Evolutionary conservation across 1,140 invertebrate genomes (phyloP).

Genomic region (Drosophila varians): DNA sequence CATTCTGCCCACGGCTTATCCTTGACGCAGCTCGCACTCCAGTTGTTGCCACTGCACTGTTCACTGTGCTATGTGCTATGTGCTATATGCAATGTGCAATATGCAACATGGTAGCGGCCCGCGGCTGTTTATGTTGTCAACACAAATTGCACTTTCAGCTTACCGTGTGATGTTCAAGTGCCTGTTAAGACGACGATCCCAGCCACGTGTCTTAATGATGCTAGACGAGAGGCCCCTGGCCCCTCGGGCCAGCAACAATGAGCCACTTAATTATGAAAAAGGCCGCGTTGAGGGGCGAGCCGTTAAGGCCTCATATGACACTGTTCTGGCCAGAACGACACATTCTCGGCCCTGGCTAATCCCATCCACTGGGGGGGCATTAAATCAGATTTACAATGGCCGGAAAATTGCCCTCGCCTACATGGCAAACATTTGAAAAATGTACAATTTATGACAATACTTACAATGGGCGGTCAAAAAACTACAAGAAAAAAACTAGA

Average conservation of each 20-base stretch:
- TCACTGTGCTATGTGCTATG: constrained; percentile 1
- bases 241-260: constrained; percentile 41
- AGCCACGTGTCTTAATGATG: constrained; percentile 74
- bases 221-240: constrained; percentile 42
- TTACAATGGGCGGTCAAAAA: constrained; percentile 4
- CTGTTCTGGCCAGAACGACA: constrained; percentile 26
- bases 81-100: constrained; percentile 4
- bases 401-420: constrained; percentile 63
- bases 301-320: constrained; percentile 2
- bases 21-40: constrained; percentile 45
- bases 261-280: constrained; percentile 77
- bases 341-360: constrained; percentile 67
- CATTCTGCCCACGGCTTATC: constrained; percentile 43
- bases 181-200: constrained; percentile 68
- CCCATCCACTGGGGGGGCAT: constrained; percentile 56
- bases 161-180: constrained; percentile 77
- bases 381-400: constrained; percentile 75
- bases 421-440: constrained; percentile 70
- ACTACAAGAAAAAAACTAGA: background rate
- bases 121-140: constrained; percentile 55
- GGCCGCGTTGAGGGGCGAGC: constrained; percentile 57
- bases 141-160: constrained; percentile 73
- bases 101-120: background rate
- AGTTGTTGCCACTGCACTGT: constrained; percentile 19
- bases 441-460: constrained; percentile 70